Conservation (phyloP, 2,113 vertebrate genomes). For the Pseudolaguvia tuberculata region DNA sequence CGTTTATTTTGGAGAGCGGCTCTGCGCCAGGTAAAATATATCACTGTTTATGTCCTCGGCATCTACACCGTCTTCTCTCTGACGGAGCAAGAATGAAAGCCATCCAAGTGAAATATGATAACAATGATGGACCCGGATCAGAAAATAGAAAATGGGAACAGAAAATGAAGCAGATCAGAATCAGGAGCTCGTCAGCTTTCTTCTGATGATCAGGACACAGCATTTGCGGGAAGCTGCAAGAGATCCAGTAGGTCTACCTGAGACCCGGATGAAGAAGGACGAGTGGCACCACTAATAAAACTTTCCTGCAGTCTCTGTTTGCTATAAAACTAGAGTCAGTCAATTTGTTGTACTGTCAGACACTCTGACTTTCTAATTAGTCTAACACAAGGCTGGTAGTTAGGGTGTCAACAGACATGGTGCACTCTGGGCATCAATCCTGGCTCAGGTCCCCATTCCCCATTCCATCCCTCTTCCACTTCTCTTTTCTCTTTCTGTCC, state of each 20-base stretch:
- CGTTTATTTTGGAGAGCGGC: conserved; percentile 24
- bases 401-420: too few relatives aligned
- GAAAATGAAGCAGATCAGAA: conserved; percentile 42
- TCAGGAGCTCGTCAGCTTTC: conserved; percentile 45
- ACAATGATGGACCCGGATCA: conserved; percentile 45
- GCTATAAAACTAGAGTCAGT: conserved; percentile 8
- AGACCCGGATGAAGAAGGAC: neutral
- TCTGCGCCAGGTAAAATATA: conserved; percentile 47
- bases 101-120: conserved; percentile 56
- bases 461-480: too few relatives aligned
- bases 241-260: conserved; percentile 35
- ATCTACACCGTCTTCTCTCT: conserved; percentile 44
- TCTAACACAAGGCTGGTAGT: neutral
- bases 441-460: too few relatives aligned
- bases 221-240: conserved; percentile 37
- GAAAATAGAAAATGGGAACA: conserved; percentile 43
- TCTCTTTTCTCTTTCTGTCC: too few relatives aligned
- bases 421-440: too few relatives aligned
- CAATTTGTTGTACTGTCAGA: neutral
- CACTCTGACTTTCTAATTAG: neutral
- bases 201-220: conserved; percentile 44
- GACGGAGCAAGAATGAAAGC: conserved; percentile 55
- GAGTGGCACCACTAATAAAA: conserved; percentile 17
- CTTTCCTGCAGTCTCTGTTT: neutral
- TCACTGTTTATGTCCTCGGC: conserved; percentile 48